Base-by-base conservation (phyloP, 2,888 invertebrate species). In the Lycocerus yunnanus region DNA sequence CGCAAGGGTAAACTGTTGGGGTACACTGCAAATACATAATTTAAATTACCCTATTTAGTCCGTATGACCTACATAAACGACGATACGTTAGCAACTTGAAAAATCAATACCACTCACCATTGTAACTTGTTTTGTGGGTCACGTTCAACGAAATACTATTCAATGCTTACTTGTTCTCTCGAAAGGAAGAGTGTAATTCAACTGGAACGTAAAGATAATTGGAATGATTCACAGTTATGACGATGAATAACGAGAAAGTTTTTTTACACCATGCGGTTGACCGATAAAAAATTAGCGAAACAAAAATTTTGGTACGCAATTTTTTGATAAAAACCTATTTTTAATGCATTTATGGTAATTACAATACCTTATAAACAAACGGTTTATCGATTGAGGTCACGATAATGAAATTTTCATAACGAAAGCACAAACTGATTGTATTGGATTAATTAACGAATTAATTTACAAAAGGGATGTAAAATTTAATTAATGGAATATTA, bases 1-100 rank as follows among this genome's bases (percentile, higher is more conserved):
- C 83, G 5, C 86, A 87, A 1, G 91, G 90, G 71, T 88, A 85
- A 5, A 93, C 90, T 0, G 92, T 92, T 68, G 93, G 92, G 66
- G 77, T 74, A 69, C 79, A 74, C 82, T 82, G 70, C 18, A 77
- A 77, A 66, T n/a, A n/a, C 6, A 6, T 43, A 2, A 43, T 43
- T 43, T 43, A 43, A 43, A 43, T n/a, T n/a, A 43, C 43, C 43
- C 43, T n/a, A 6, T 43, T 43, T 5, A 1, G 5, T 6, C 43
- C n/a, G 43, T 43, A n/a, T 43, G 43, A 43, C 43, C 43, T 43
- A 43, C n/a, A 43, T 43, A 43, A 6, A n/a, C 43, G n/a, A 5
- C n/a, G n/a, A n/a, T 43, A 43, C 43, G 2, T 43, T n/a, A 8
- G n/a, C 43, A 43, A 43, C 1, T 43, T 43, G n/a, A n/a, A 43